These are phyloP conservation scores for Stenchaetothrips biformis DNA, from an alignment of 2,888 invertebrate genomes.

Conservation along the genomic window DNA sequence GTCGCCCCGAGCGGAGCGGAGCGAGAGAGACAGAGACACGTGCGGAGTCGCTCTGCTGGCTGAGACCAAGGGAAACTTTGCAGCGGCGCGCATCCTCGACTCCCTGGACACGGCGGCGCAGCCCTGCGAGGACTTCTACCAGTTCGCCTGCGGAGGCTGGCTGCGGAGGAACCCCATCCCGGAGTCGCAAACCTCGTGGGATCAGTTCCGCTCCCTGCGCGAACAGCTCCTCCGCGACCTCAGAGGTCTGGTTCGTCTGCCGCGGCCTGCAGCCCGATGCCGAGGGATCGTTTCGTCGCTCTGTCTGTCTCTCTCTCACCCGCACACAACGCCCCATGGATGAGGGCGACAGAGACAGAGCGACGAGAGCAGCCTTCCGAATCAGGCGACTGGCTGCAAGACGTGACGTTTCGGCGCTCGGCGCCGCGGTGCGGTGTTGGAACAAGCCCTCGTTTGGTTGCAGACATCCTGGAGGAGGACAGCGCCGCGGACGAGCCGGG, in stretches of 20 bases:
- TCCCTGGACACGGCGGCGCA: slow-evolving; percentile 40
- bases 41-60: too few relatives aligned
- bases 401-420: too few relatives aligned
- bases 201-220: slow-evolving; percentile 41
- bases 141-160: slow-evolving; percentile 47
- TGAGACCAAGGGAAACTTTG: too few relatives aligned
- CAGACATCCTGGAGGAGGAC: slow-evolving; percentile 41
- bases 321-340: too few relatives aligned
- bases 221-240: neutral
- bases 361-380: too few relatives aligned
- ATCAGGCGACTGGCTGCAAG: too few relatives aligned
- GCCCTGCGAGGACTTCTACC: slow-evolving; percentile 47
- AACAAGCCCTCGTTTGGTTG: slow-evolving; percentile 26
- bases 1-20: neutral
- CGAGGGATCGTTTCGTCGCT: too few relatives aligned
- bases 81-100: slow-evolving; percentile 5
- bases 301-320: too few relatives aligned
- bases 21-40: too few relatives aligned
- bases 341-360: too few relatives aligned
- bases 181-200: slow-evolving; percentile 31
- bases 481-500: slow-evolving; percentile 39
- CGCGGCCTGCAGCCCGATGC: too few relatives aligned
- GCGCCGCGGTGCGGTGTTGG: too few relatives aligned
- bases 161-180: slow-evolving; percentile 43
- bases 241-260: neutral